phyloP scores from a whole-genome alignment of 2,888 invertebrate species.

The Thera obeliscata region DNA sequence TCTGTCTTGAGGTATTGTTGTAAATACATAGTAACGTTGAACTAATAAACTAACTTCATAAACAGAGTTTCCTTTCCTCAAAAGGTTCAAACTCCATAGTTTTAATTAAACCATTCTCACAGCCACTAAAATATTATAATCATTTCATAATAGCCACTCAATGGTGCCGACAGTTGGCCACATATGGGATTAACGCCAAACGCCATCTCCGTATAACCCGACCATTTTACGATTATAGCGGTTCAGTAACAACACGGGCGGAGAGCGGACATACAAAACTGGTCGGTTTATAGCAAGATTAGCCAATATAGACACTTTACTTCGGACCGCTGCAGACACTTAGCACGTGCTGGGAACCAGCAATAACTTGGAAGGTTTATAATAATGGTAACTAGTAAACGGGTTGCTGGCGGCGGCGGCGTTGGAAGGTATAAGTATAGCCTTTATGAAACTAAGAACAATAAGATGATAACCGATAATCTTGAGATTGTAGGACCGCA shows the following conservation, averaged over 20 bases:
- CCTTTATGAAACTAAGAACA: neutral
- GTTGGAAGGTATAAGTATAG: neutral
- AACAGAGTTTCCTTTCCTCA: neutral
- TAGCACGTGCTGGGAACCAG: conserved; percentile 29
- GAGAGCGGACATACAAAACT: conserved; percentile 44
- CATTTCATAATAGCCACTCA: conserved; percentile 46
- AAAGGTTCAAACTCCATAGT: conserved; percentile 10
- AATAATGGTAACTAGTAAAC: conserved; percentile 18
- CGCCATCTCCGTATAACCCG: conserved; percentile 49
- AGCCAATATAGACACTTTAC: conserved; percentile 39
- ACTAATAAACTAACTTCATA: conserved; percentile 1
- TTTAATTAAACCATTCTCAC: conserved; percentile 35
- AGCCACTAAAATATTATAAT: conserved; percentile 42
- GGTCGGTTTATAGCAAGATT: conserved; percentile 58
- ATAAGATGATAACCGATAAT: neutral
- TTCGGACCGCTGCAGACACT: conserved; percentile 27
- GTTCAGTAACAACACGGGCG: conserved; percentile 58
- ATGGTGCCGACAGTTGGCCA: conserved; percentile 47
- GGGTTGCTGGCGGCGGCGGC: neutral
- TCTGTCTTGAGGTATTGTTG: no score
- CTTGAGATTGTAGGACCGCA: neutral
- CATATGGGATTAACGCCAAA: conserved; percentile 63
- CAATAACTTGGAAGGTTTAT: conserved; percentile 28
- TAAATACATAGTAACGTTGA: neutral
- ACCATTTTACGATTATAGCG: conserved; percentile 67